Base-by-base conservation (phyloP, 2,797 vertebrate species). In the Distichodus sexfasciatus region DNA sequence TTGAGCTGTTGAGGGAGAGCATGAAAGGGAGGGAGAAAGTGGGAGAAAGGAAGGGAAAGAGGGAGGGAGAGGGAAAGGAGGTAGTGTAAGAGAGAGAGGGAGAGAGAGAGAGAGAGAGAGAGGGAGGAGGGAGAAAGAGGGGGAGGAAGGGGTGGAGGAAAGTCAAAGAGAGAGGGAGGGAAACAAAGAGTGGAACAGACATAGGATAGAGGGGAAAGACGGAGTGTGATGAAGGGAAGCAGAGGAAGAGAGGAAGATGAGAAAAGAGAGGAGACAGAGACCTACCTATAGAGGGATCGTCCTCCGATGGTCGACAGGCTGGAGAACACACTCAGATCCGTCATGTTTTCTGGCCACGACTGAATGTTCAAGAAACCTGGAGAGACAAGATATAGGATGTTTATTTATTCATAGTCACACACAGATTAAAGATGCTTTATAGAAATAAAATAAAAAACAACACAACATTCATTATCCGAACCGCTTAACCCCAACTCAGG, bases 311-410 rank as follows among this genome's bases (percentile, higher is more conserved):
- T 98, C 63, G 91, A 95, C 84, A 98, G 79, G 86, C 94, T 99
- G 75, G 96, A 97, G 83, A 99, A 99, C 36, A 99, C 96, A 79
- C 92, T 95, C 81, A 99, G 89, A 81, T 99, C 95, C 3, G 95
- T 96, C 92, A 98, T 95, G 79, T 98, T 99, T 84, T 95, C 93
- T 33, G 96, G 97, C 97, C 97, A 99, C 0, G 96, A 98, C 68
- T 99, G 97, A 83, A 99, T 97, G 83, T 98, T 98, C 81, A 99
- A 86, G 79, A 90, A 98, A 47, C 97, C 96, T 99, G 81, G 62
- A 66, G 57, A 83, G 21, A 48, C 65, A 29, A 76, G 10, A 44
- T n/a, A n/a, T n/a, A 63, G n/a, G 47, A 75, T 80, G 53, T 1
- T 12, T 1, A 3, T 1, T 29, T 12, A 12, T 0, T 11, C n/a